phyloP scores from a whole-genome alignment of 2,113 vertebrate genomes.

The Meriones unguiculatus region DNA sequence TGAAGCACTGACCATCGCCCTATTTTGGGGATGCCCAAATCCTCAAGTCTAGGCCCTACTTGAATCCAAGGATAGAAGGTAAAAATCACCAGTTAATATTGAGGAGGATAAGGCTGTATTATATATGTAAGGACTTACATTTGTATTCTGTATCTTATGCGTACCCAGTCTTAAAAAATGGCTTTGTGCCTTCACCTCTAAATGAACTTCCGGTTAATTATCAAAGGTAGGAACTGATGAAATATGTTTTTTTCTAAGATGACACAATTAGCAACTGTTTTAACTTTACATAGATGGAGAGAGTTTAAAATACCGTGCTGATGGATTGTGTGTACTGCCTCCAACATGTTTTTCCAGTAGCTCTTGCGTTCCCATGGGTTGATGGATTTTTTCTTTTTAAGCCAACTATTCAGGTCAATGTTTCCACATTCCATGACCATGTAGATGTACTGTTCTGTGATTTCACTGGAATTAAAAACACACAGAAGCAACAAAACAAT shows the following conservation, averaged over 20 bases:
- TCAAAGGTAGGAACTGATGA: slow-evolving; percentile 11
- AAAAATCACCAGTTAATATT: not conserved
- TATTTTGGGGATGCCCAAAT: not conserved
- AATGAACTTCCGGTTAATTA: slow-evolving; percentile 33
- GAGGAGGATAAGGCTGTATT: not conserved
- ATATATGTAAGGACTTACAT: not conserved
- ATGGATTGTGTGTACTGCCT: slow-evolving; percentile 97
- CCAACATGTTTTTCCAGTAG: slow-evolving; percentile 99
- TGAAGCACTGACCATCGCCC: not conserved
- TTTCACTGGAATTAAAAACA: slow-evolving; percentile 91
- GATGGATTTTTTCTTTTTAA: slow-evolving; percentile 94
- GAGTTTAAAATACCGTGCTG: slow-evolving; percentile 91
- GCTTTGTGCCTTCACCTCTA: slow-evolving; percentile 33
- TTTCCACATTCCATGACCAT: slow-evolving; percentile 99
- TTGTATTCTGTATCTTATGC: not conserved
- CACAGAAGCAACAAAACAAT: slow-evolving; percentile 40
- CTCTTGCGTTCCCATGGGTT: slow-evolving; percentile 96
- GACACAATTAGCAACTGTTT: slow-evolving; percentile 31
- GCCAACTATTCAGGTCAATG: slow-evolving; percentile 97
- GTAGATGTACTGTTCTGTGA: slow-evolving; percentile 94
- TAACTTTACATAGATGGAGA: slow-evolving; percentile 20
- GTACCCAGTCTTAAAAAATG: slow-evolving; percentile 30
- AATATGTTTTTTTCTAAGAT: not conserved
- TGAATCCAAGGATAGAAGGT: not conserved
- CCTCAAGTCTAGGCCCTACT: not conserved